Evolutionary conservation across 2,888 invertebrate genomes (phyloP).

Genomic region (Bimastos eiseni): DNA sequence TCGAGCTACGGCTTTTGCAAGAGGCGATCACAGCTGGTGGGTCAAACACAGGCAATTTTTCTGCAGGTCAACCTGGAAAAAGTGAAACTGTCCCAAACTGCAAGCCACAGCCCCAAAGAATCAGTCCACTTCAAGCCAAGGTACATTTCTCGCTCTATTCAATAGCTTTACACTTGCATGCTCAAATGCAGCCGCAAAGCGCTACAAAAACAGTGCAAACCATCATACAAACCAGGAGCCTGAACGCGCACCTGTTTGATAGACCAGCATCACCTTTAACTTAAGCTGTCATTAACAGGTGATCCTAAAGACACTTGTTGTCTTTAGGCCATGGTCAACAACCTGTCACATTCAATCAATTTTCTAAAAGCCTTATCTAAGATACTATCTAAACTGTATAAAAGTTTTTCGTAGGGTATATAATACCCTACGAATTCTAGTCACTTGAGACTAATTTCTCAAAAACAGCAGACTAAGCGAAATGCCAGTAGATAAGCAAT

Average conservation of each 20-base stretch:
- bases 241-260: background rate
- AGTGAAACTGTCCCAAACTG: too few species aligned
- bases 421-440: background rate
- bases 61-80: too few species aligned
- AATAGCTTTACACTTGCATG: background rate
- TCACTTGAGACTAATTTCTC: background rate
- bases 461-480: background rate
- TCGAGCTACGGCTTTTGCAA: too few species aligned
- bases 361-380: background rate
- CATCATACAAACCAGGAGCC: too few species aligned
- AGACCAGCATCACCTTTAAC: background rate
- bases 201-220: background rate
- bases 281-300: background rate
- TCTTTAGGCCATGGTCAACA: background rate
- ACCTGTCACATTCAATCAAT: background rate
- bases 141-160: background rate
- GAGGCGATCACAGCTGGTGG: too few species aligned
- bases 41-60: too few species aligned
- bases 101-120: background rate
- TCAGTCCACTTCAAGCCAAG: background rate
- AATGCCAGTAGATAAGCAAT: background rate
- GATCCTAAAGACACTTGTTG: background rate
- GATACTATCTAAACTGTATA: background rate
- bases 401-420: too few species aligned
- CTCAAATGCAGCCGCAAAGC: background rate